Evolutionary conservation across 1,140 invertebrate genomes (phyloP).

Genomic region (Diachasma alloeum): DNA sequence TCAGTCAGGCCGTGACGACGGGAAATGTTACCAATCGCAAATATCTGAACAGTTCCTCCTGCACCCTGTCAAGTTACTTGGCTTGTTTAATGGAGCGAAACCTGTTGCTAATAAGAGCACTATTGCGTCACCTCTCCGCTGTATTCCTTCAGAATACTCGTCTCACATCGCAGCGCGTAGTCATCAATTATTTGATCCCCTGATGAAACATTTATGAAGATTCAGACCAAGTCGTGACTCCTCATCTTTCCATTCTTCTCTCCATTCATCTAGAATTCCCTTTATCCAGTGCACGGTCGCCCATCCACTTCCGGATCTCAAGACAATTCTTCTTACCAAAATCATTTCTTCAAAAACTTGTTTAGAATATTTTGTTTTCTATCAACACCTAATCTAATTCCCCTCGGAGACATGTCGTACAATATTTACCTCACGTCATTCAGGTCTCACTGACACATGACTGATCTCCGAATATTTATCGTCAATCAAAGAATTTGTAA

Average conservation of each 20-base stretch:
- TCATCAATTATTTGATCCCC: neutral
- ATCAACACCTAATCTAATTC: neutral
- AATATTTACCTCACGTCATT: neutral
- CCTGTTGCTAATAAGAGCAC: conserved; percentile 22
- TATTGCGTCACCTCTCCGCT: conserved; percentile 6
- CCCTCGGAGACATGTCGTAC: too few species aligned
- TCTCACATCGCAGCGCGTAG: conserved; percentile 9
- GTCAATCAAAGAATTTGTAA: neutral
- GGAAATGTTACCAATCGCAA: conserved; percentile 29
- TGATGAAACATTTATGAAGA: neutral
- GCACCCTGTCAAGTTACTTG: neutral
- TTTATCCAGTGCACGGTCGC: too few species aligned
- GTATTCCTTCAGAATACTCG: neutral
- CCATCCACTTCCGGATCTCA: too few species aligned
- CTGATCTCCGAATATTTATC: neutral
- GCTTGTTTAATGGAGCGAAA: conserved; percentile 22
- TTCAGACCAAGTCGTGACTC: neutral
- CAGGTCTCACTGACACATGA: neutral
- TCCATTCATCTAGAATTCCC: too few species aligned
- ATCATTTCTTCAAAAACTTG: too few species aligned
- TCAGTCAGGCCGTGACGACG: conserved; percentile 28
- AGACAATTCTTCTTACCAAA: too few species aligned
- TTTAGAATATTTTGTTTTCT: neutral
- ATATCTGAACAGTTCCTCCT: neutral
- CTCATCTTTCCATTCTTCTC: too few species aligned